phyloP scores from a whole-genome alignment of 2,113 vertebrate species.

The Dinomys branickii region DNA sequence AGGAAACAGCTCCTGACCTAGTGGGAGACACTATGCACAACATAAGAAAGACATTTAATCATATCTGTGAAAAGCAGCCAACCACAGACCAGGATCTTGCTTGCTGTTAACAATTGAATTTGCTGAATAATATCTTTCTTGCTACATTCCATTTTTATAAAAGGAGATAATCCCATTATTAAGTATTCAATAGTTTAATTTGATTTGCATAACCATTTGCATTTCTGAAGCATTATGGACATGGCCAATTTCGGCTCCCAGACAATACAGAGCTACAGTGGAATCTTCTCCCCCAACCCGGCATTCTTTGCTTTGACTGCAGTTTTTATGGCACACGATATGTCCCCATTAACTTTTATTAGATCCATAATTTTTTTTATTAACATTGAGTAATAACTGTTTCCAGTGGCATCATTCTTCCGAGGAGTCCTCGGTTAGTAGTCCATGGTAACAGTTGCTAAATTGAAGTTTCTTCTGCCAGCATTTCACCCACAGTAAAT shows the following conservation, averaged over 20 bases:
- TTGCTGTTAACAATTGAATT: slow-evolving; percentile 29
- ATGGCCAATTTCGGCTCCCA: slow-evolving; percentile 20
- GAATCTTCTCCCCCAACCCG: slow-evolving; percentile 57
- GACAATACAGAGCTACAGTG: slow-evolving; percentile 35
- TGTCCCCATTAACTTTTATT: slow-evolving; percentile 81
- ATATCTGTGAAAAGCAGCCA: background rate
- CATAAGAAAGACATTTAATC: slow-evolving; percentile 23
- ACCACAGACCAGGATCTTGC: background rate
- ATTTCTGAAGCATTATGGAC: slow-evolving; percentile 31
- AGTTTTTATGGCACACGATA: slow-evolving; percentile 71
- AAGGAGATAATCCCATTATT: slow-evolving; percentile 36
- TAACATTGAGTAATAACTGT: slow-evolving; percentile 76
- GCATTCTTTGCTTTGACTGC: slow-evolving; percentile 67
- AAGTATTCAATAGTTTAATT: slow-evolving; percentile 47
- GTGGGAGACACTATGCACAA: background rate
- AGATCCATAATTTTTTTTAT: slow-evolving; percentile 80
- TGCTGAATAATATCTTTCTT: slow-evolving; percentile 33
- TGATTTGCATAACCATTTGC: slow-evolving; percentile 59
- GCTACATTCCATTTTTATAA: slow-evolving; percentile 44
- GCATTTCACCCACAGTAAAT: slow-evolving; percentile 72
- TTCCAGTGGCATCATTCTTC: slow-evolving; percentile 70
- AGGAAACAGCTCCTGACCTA: background rate
- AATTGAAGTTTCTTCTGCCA: slow-evolving; percentile 74
- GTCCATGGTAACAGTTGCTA: slow-evolving; percentile 65
- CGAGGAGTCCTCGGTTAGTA: slow-evolving; percentile 52